Percentiles rank a stretch among this genome's conserved stretches.
Evolutionary conservation across 2,797 vertebrate species (phyloP).

Genomic region (Hydrolagus colliei): DNA sequence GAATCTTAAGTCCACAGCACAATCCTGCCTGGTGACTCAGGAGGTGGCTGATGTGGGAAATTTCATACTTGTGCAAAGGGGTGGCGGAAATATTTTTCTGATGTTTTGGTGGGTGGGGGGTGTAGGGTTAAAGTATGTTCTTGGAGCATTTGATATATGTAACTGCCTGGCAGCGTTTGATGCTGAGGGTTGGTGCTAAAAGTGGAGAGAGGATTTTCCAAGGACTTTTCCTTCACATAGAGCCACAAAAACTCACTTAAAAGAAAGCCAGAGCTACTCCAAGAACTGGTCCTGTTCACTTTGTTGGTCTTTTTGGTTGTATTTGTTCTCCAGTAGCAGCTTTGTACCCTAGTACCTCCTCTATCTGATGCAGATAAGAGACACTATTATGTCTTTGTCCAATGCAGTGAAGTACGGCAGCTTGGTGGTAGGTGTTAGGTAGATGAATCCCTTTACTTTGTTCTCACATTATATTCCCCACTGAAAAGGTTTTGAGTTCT

Average conservation of each 20-base stretch:
- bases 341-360: conserved; percentile 23
- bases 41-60: not conserved
- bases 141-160: conserved; percentile 2
- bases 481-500: not conserved
- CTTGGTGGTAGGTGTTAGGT: too few species aligned
- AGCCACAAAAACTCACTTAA: not conserved
- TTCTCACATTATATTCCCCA: conserved; percentile 4
- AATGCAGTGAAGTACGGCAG: too few species aligned
- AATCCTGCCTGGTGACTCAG: not conserved
- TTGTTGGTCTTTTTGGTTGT: conserved; percentile 21
- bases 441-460: not conserved
- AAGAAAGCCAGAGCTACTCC: not conserved
- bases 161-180: not conserved
- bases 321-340: conserved; percentile 24
- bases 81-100: not conserved
- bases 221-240: not conserved
- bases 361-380: conserved; percentile 24
- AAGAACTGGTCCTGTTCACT: not conserved
- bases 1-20: too few species aligned
- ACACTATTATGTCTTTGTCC: too few species aligned
- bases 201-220: not conserved
- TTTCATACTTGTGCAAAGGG: not conserved
- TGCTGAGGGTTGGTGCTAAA: not conserved
- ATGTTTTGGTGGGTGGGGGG: not conserved
- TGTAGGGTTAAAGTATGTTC: conserved; percentile 14